Percentiles rank a stretch among this genome's conserved stretches.
These are phyloP conservation scores for Enteromius radiatus DNA, from an alignment of 2,797 vertebrate species.

Conservation along the genomic window DNA sequence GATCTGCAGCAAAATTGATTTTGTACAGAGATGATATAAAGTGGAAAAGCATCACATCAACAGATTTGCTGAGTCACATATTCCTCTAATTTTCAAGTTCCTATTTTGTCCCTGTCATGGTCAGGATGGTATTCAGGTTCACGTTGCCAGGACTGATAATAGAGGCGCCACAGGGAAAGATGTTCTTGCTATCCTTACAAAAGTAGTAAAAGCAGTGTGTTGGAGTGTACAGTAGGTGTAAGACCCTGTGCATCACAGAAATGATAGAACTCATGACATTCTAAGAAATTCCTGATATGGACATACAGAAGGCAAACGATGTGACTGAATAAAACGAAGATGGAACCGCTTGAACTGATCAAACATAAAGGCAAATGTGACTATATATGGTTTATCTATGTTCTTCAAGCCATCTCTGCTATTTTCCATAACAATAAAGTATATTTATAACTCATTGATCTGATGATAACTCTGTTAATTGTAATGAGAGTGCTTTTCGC, in stretches of 20 bases:
- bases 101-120: slow-evolving; percentile 55
- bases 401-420: background rate
- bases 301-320: background rate
- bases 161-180: slow-evolving; percentile 36
- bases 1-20: slow-evolving; percentile 61
- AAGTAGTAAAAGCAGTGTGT: slow-evolving; percentile 24
- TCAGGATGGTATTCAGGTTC: slow-evolving; percentile 59
- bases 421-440: background rate
- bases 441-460: background rate
- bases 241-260: background rate
- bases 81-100: slow-evolving; percentile 57
- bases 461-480: background rate
- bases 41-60: slow-evolving; percentile 61
- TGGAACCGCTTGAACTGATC: background rate
- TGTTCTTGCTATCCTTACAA: slow-evolving; percentile 52
- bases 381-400: background rate
- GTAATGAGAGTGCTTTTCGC: too few species aligned
- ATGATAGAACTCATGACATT: background rate
- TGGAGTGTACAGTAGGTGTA: slow-evolving; percentile 27
- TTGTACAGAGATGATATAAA: slow-evolving; percentile 62
- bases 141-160: slow-evolving; percentile 57
- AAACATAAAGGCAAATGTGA: background rate
- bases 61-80: slow-evolving; percentile 61
- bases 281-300: background rate
- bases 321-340: background rate